phyloP scores from a whole-genome alignment of 1,140 invertebrate species.

The Psix sp. region DNA sequence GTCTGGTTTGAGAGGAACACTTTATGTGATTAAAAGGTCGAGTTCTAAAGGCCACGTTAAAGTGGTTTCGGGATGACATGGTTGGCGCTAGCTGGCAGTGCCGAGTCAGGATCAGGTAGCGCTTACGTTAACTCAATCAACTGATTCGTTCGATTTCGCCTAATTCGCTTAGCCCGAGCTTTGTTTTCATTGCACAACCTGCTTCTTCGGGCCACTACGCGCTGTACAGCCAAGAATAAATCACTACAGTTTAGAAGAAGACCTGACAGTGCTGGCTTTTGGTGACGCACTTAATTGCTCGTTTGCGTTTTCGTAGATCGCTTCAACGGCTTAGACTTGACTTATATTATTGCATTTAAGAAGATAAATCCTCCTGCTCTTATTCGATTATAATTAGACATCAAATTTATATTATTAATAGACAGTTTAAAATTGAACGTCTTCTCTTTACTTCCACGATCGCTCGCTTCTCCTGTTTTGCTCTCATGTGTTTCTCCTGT shows the following conservation, averaged over 20 bases:
- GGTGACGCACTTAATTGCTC: constrained; percentile 52
- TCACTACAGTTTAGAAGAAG: constrained; percentile 43
- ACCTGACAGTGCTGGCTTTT: constrained; percentile 49
- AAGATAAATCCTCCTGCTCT: neutral
- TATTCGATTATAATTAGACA: too few species aligned
- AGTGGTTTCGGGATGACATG: neutral
- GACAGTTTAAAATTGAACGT: too few species aligned
- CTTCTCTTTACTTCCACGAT: too few species aligned
- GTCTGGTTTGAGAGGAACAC: too few species aligned
- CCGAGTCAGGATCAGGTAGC: neutral
- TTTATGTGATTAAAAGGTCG: too few species aligned
- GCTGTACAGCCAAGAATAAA: constrained; percentile 40
- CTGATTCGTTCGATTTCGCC: constrained; percentile 22
- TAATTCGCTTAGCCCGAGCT: constrained; percentile 29
- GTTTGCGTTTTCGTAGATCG: too few species aligned
- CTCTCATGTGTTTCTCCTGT: too few species aligned
- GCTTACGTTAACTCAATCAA: constrained; percentile 22
- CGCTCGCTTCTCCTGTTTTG: too few species aligned
- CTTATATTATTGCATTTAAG: neutral
- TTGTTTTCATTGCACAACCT: constrained; percentile 48
- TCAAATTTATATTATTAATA: too few species aligned
- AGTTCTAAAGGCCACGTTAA: too few species aligned
- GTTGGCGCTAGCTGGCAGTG: neutral
- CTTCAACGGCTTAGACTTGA: constrained; percentile 24
- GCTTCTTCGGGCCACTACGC: constrained; percentile 9